Base-by-base conservation (phyloP, 2,797 vertebrate species). In the Benthosema pterotum region DNA sequence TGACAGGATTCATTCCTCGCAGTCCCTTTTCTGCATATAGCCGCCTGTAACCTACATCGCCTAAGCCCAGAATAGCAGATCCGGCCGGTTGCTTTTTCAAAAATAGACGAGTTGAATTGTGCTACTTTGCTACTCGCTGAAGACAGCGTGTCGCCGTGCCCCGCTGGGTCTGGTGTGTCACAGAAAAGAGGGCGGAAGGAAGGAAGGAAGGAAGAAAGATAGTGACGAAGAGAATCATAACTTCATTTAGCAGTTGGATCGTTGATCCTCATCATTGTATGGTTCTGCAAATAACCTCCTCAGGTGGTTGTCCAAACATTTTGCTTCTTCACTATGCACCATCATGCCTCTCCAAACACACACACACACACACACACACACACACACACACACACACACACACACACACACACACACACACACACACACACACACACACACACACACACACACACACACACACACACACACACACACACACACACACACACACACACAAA, bases 1-100 rank as follows among this genome's bases (percentile, higher is more conserved):
- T 69, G 58, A 65, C 53, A 43, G 72, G 46, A 71, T 49, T 43
- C 50, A 32, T 52, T 57, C 58, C 55, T 57, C 58, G 54, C 17
- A 67, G 52, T 71, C 76, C 75, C 75, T 68, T 82, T 83, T 78
- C 71, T 74, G 72, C 11, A 3, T 6, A 4, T 12, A 6, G 70
- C 58, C 82, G 74, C 77, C 77, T 88, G 85, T 87, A 88, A 86
- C 90, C 88, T 77, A 90, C 71, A 88, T 91, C 3, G 83, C 75
- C 64, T 52, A 69, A 28, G 46, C 81, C 71, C 71, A 80, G 77
- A 88, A 88, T 89, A 83, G 85, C 74, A 56, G 19, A 75, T 72
- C 65, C 72, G 73, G 74, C 83, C 73, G 75, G 71, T 72, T 74
- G 71, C 72, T 68, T 69, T n/a, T 78, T 74, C 65, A 83, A 74